These are phyloP conservation scores for Nineta flava DNA, from an alignment of 2,888 invertebrate genomes.

Conservation along the genomic window DNA sequence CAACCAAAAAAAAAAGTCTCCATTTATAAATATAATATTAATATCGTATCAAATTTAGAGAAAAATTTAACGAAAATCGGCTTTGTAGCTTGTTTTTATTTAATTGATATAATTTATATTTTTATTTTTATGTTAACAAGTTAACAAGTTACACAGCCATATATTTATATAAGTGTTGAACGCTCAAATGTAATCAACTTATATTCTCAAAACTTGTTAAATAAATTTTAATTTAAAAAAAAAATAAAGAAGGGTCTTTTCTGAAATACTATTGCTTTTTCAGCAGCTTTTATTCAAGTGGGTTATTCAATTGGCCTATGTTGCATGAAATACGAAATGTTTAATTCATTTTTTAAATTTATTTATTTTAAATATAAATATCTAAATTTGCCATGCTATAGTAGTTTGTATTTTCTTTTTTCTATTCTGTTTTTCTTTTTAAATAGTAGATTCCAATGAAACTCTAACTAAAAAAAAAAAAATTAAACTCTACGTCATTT, in stretches of 20 bases:
- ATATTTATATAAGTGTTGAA: background rate
- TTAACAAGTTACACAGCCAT: background rate
- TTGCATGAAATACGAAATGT: background rate
- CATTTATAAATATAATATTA: too few relatives aligned
- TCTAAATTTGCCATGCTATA: background rate
- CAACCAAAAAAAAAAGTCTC: too few relatives aligned
- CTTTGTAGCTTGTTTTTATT: conserved; percentile 11
- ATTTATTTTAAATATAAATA: background rate
- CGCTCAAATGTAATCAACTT: background rate
- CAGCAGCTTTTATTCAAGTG: conserved; percentile 3
- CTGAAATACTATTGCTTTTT: conserved; percentile 36
- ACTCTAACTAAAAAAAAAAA: background rate
- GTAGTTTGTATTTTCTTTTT: background rate
- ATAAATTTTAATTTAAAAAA: background rate
- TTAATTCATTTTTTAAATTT: background rate
- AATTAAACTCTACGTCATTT: background rate
- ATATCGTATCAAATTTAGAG: background rate
- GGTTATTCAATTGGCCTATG: conserved; percentile 1
- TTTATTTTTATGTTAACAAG: background rate
- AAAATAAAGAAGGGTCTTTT: conserved; percentile 43
- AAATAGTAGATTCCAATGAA: background rate
- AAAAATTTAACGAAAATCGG: conserved; percentile 4
- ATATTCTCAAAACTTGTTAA: background rate
- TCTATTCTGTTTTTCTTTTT: background rate
- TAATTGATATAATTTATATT: background rate